A percentile compares a stretch with the other conserved stretches of the same genome.
phyloP scores from a whole-genome alignment of 2,888 invertebrate species.

The Dasypolia templi region DNA sequence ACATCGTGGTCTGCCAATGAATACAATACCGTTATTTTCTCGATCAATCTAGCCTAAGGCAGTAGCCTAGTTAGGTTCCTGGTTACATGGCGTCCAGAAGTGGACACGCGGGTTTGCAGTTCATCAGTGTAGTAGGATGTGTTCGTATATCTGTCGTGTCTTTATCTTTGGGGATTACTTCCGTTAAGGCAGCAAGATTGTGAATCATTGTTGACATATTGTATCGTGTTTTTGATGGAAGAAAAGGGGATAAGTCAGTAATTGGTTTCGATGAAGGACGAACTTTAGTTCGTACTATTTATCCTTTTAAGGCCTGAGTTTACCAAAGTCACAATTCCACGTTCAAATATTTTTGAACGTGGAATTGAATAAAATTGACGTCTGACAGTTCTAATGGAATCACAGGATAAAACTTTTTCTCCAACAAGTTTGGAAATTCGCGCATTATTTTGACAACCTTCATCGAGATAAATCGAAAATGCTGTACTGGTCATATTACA shows the following conservation, averaged over 20 bases:
- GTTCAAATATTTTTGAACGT: no score
- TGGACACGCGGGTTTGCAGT: constrained; percentile 24
- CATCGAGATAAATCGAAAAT: no score
- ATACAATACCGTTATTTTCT: constrained; percentile 55
- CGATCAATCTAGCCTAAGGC: constrained; percentile 50
- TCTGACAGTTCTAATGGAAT: no score
- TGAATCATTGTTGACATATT: constrained; percentile 3
- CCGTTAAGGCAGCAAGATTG: constrained; percentile 1
- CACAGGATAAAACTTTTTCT: no score
- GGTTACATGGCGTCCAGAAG: constrained; percentile 24
- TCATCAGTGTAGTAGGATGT: constrained; percentile 31
- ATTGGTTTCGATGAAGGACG: background rate
- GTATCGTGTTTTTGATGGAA: background rate
- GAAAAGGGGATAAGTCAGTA: background rate
- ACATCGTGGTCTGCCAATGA: constrained; percentile 57
- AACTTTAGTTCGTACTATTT: background rate
- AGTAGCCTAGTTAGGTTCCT: constrained; percentile 50
- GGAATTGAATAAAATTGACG: no score
- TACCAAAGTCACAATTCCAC: no score
- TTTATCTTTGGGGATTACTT: constrained; percentile 4
- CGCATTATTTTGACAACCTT: no score
- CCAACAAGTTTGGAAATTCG: no score
- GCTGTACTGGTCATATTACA: no score
- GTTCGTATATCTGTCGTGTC: constrained; percentile 13
- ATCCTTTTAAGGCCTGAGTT: no score